phyloP scores from a whole-genome alignment of 2,888 invertebrate genomes.

The Amphipoea oculea region DNA sequence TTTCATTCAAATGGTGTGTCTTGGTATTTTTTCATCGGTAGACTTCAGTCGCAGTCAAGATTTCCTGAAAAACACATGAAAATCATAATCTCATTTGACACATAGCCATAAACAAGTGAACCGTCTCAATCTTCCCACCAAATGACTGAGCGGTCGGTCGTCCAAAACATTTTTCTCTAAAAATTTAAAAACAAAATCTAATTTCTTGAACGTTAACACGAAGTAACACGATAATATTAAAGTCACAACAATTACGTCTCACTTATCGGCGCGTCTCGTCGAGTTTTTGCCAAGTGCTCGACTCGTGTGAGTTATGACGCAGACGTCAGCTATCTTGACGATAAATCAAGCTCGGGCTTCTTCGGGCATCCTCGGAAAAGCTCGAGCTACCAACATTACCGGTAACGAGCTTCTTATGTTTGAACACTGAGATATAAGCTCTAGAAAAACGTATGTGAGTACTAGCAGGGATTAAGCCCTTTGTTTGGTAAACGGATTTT shows the following conservation, averaged over 20 bases:
- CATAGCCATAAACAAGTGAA: not conserved
- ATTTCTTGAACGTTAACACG: constrained; percentile 48
- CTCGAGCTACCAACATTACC: constrained; percentile 73
- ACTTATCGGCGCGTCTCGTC: constrained; percentile 78
- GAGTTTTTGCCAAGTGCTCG: constrained; percentile 75
- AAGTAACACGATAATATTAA: constrained; percentile 65
- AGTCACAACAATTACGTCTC: constrained; percentile 79
- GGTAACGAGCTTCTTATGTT: constrained; percentile 78
- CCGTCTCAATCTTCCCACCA: not conserved
- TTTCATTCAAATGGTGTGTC: not conserved
- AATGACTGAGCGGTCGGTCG: not conserved
- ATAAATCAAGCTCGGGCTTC: constrained; percentile 77
- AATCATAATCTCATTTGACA: not conserved
- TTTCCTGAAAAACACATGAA: not conserved
- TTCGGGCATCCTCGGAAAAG: constrained; percentile 67
- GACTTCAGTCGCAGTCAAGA: not conserved
- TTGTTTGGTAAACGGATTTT: constrained; percentile 44
- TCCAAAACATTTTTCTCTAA: constrained; percentile 26
- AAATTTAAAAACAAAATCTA: constrained; percentile 46
- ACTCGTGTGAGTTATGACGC: constrained; percentile 82
- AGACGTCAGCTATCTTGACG: constrained; percentile 78
- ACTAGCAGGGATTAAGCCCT: constrained; percentile 19
- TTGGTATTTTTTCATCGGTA: not conserved
- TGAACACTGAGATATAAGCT: constrained; percentile 43
- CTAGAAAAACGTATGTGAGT: constrained; percentile 38